These are phyloP conservation scores for Thalassaphorura encarpata DNA, from an alignment of 1,140 invertebrate genomes.

Conservation along the genomic window DNA sequence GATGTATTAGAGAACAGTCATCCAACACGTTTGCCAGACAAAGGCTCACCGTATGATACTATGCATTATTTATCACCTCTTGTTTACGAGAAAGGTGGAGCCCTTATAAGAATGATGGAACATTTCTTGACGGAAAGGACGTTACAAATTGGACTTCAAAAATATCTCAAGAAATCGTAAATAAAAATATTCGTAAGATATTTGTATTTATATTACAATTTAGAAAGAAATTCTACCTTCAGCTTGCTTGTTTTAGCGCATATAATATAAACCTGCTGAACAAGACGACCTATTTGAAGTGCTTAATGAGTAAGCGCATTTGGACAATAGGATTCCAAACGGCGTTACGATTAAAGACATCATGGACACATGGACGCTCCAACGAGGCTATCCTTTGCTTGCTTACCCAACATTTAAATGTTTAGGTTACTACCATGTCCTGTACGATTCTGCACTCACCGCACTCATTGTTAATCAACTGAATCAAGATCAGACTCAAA, in stretches of 20 bases:
- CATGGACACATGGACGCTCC: constrained; percentile 71
- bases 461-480: constrained; percentile 7
- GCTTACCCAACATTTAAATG: no score
- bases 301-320: constrained; percentile 45
- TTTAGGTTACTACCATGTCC: constrained; percentile 23
- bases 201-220: no score
- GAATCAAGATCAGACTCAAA: background rate
- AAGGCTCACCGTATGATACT: constrained; percentile 42
- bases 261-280: constrained; percentile 53
- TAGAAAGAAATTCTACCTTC: no score
- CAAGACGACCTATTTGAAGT: constrained; percentile 60
- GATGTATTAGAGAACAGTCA: no score
- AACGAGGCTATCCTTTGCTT: constrained; percentile 72
- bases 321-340: background rate
- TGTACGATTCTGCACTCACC: constrained; percentile 11
- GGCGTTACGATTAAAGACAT: constrained; percentile 47
- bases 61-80: constrained; percentile 39
- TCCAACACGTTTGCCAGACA: constrained; percentile 48
- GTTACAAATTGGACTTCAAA: constrained; percentile 49
- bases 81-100: constrained; percentile 46
- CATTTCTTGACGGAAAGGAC: constrained; percentile 51
- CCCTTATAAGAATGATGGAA: constrained; percentile 62
- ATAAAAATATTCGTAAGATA: no score
- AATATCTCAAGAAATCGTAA: constrained; percentile 44
- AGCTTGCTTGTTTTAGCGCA: no score